Evolutionary conservation across 92 coral and sea anemone genomes (phyloP).

Genomic region (Palythoa heliodiscus): DNA sequence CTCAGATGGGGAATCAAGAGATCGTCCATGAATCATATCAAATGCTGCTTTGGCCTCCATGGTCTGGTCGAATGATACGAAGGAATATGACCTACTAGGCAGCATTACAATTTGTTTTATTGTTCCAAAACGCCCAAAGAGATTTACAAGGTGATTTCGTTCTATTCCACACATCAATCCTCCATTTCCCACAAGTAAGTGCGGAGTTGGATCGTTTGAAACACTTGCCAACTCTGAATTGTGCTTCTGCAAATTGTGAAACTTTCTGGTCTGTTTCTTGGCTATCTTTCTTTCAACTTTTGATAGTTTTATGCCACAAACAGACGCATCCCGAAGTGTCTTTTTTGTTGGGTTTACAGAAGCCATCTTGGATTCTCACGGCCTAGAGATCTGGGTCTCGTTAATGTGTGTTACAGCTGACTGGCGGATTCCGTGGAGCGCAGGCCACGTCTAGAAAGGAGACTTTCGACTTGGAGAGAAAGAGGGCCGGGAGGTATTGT

Average conservation of each 20-base stretch:
- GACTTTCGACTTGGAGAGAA: neutral
- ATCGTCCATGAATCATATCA: conserved; percentile 69
- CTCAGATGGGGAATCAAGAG: conserved; percentile 59
- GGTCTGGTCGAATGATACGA: conserved; percentile 62
- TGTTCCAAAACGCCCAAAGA: conserved; percentile 78
- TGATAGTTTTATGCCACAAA: conserved; percentile 64
- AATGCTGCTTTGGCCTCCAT: conserved; percentile 80
- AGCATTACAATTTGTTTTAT: conserved; percentile 82
- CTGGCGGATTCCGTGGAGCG: neutral
- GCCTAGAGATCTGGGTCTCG: conserved; percentile 30
- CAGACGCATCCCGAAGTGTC: neutral
- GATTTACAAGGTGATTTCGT: conserved; percentile 61
- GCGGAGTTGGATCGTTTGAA: conserved; percentile 77
- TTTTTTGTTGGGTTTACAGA: conserved; percentile 54
- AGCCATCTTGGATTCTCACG: conserved; percentile 76
- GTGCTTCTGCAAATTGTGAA: conserved; percentile 69
- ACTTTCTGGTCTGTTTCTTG: conserved; percentile 80
- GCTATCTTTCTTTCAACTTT: conserved; percentile 92
- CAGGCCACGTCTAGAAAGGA: neutral
- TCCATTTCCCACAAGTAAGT: conserved; percentile 91
- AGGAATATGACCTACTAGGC: conserved; percentile 89
- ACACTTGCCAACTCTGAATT: conserved; percentile 66
- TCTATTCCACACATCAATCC: conserved; percentile 92
- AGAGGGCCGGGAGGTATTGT: neutral
- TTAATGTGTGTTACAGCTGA: conserved; percentile 24